Evolutionary conservation across 1,140 invertebrate genomes (phyloP), one percentile per base, ranked within the genome.

Genomic region (Bathynomus jamesi): DNA sequence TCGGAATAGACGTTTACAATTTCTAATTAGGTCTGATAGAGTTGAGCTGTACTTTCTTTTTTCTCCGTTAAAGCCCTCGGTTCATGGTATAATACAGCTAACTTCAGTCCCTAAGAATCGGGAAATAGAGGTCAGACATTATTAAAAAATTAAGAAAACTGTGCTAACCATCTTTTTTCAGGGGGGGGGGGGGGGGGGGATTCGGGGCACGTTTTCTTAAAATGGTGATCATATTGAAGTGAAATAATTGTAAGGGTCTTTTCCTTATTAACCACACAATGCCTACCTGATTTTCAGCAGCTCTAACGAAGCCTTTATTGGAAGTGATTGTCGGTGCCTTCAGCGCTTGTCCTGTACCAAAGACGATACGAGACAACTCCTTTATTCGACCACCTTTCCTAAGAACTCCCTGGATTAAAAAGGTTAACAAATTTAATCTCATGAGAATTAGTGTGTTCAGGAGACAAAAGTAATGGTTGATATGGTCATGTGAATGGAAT

Each of bases 41-140:
- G 13, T 53, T 53, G 40, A 53, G 70, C 70, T 25, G 30, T 62
- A 4, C 53, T 3, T 28, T 73, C 66, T 67, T 73, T 69, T 11
- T 62, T 60, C 24, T 72, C 70, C 29, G 70, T 72, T 11, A 72
- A 65, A 21, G 70, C 70, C 28, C 70, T 28, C 17, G 70, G 70
- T 62, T 61, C 32, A 28, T 72, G 70, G 28, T 61, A 61, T 17
- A 72, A 63, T 25, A 72, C 70, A 10, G 70, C 70, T 29, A 72
- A 24, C n/a, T 67, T 72, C 27, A 72, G 32, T 13, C 70, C 65
- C 70, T 72, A 46, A 4, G 24, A 27, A 28, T 25, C 46, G n/a
- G 65, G 17, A 28, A n/a, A n/a, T n/a, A n/a, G n/a, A n/a, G n/a
- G n/a, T n/a, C n/a, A n/a, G n/a, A n/a, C n/a, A n/a, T n/a, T n/a